These are phyloP conservation scores for Xerus rutilus DNA, from an alignment of 2,797 vertebrate species.

Conservation along the genomic window DNA sequence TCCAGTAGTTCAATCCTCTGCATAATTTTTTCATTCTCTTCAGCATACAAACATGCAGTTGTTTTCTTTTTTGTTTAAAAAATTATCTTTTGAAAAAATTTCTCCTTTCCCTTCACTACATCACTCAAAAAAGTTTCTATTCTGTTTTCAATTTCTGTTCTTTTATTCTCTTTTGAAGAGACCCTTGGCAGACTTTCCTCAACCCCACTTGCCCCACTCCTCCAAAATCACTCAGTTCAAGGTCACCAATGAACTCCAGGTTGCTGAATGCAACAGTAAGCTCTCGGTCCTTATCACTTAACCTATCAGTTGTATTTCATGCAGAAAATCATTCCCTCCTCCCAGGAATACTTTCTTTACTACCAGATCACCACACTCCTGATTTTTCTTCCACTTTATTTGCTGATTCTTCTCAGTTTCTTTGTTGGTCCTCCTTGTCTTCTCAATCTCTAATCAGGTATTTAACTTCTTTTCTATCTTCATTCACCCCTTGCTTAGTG, in stretches of 20 bases:
- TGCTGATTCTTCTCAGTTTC: not conserved
- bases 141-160: not conserved
- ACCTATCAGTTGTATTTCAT: not conserved
- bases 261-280: not conserved
- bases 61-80: conserved; percentile 49
- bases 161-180: conserved; percentile 19
- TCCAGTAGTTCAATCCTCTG: not conserved
- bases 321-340: rapidly evolving
- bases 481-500: not conserved
- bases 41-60: not conserved
- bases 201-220: not conserved
- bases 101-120: conserved; percentile 6
- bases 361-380: not conserved
- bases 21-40: not conserved
- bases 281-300: not conserved
- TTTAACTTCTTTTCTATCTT: conserved; percentile 14
- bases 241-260: not conserved
- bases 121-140: not conserved
- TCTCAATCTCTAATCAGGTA: not conserved
- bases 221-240: conserved; percentile 18
- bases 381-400: not conserved
- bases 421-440: not conserved
- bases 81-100: conserved; percentile 25
- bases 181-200: not conserved
- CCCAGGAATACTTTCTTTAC: not conserved